phyloP scores from a whole-genome alignment of 2,888 invertebrate species.

The Xestia ashworthii region DNA sequence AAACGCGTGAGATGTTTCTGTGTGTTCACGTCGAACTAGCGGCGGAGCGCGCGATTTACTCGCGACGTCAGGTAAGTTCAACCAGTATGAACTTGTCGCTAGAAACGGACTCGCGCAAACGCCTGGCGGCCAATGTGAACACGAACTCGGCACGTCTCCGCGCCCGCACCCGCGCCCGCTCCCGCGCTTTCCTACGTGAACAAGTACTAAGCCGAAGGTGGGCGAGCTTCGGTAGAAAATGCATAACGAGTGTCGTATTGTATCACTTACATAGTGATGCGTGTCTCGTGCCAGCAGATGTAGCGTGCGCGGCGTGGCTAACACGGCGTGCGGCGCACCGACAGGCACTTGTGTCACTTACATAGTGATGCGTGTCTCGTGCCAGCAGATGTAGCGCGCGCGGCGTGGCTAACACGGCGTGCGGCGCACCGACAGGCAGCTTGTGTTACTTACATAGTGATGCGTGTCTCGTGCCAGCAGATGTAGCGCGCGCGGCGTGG shows the following conservation, averaged over 20 bases:
- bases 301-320: slow-evolving; percentile 72
- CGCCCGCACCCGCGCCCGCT: too few relatives aligned
- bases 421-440: slow-evolving; percentile 67
- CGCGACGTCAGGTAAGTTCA: too few relatives aligned
- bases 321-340: slow-evolving; percentile 70
- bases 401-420: slow-evolving; percentile 73
- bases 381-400: slow-evolving; percentile 74
- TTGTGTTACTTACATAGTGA: slow-evolving; percentile 65
- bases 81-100: too few relatives aligned
- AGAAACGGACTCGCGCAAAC: too few relatives aligned
- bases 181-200: too few relatives aligned
- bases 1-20: too few relatives aligned
- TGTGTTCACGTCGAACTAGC: too few relatives aligned
- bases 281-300: slow-evolving; percentile 75
- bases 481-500: slow-evolving; percentile 72
- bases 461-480: slow-evolving; percentile 72
- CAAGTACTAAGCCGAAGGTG: too few relatives aligned
- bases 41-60: too few relatives aligned
- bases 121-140: too few relatives aligned
- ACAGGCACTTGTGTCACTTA: slow-evolving; percentile 66
- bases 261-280: slow-evolving; percentile 64
- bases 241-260: slow-evolving; percentile 11
- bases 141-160: too few relatives aligned
- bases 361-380: slow-evolving; percentile 67
- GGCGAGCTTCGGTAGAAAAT: too few relatives aligned